Evolutionary conservation across 2,797 vertebrate genomes (phyloP), one percentile per base, ranked within the genome.

Genomic region (Girardinus metallicus): DNA sequence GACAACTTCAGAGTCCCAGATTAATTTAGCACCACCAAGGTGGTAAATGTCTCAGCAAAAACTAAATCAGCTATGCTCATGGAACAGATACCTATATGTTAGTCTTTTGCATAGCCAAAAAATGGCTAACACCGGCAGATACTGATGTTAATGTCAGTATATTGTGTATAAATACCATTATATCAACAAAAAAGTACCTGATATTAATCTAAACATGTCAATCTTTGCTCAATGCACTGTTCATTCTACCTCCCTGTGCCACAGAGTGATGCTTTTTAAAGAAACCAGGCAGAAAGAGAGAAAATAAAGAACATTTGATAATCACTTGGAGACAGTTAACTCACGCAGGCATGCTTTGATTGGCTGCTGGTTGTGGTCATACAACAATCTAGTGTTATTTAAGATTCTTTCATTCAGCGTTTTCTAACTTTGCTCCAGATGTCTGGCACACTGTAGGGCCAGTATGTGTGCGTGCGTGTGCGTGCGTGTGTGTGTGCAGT

Each of bases 351-450:
- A 79, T 94, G 92, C 94, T 96, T 91, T 89, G 93, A 91, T 93
- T 96, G 95, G 95, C 93, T 78, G 72, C 77, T 64, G 66, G 87
- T 87, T 74, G 74, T 71, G 82, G 89, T 93, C 93, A 78, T 85
- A 87, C 88, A 94, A 94, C 92, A 93, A 90, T 93, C 86, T 86
- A 91, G 86, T 91, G 89, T 95, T 95, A 95, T 93, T 94, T 93
- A 93, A 94, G 90, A 93, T 94, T 93, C 93, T 94, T 93, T 96
- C 93, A 92, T 95, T 95, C 92, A 92, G 93, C 85, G 73, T 89
- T 91, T 95, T 94, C 87, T 91, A 92, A 94, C 93, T 91, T 83
- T 77, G 87, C 89, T 95, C 94, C 96, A 96, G 95, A 96, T 96
- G 95, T 96, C 93, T 95, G 92, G 92, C 93, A 93, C 49, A 80